Evolutionary conservation across 1,140 invertebrate species (phyloP), one percentile per base, ranked within the genome.

Genomic region (Cherax destructor): DNA sequence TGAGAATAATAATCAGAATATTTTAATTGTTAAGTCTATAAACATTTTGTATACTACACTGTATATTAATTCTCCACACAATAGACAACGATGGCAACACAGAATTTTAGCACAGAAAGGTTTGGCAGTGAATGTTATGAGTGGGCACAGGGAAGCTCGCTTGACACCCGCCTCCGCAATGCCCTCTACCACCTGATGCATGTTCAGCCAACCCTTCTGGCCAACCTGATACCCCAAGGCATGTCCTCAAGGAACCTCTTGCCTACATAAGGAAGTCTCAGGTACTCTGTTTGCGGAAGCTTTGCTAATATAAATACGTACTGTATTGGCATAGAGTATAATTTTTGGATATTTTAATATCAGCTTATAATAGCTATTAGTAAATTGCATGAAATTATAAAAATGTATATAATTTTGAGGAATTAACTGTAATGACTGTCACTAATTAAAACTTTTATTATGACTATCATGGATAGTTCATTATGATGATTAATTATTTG

Each of bases 231-330:
- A 91, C 86, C 13, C 91, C 93, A 52, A 81, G 79, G 18, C 85
- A 92, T 30, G 86, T 91, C 30, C 91, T 92, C 21, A 92, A 93
- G 41, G 95, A 96, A 93, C 95, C 95, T 7, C 92, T 96, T 41
- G 94, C 94, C 88, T 98, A 97, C 93, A 94, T 98, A 50, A 96
- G 96, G 94, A 97, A 98, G 94, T 96, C 97, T 9, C 98, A 96
- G 94, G 95, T 96, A 93, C 93, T 9, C 9, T 41, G 30, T 41
- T 41, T 41, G 30, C 30, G 2, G 30, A 41, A 41, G 30, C 30
- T 41, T 41, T 30, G 13, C 69, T 21, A 90, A 50, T 21, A 72
- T 47, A n/a, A 30, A 24, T 1, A 77, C n/a, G 21, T 11, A 59
- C 47, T 41, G 16, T 61, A 30, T 50, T 3, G 24, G 85, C 30